Base-by-base conservation (phyloP, 2,888 invertebrate genomes). In the Pycnomerus fuliginosus region DNA sequence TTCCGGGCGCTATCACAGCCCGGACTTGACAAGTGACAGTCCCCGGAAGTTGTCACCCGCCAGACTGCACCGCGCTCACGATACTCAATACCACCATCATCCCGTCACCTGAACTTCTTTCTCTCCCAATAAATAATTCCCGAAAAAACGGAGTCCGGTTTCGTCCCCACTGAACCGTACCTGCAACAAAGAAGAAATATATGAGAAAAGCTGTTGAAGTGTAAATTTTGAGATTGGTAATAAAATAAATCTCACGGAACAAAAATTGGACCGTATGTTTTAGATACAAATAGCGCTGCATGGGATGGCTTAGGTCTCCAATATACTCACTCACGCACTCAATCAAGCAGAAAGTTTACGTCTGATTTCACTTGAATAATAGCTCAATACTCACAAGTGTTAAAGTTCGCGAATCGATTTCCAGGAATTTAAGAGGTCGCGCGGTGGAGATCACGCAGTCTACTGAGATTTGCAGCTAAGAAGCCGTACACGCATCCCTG, bases 291-390 rank as follows among this genome's bases (percentile, higher is more conserved):
- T 48, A 41, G 44, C 41, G 41, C 32, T 30, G 44, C 31, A 32
- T 35, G 28, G 44, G 40, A 36, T 44, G 39, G 43, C 31, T 46
- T 48, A 35, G 50, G 48, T 16, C 16, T 53, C 57, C 55, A 59
- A 56, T 59, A 57, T 52, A 58, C 53, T 58, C 60, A 65, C 64
- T 65, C 64, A 64, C 62, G 61, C 64, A 65, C 57, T 60, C 64
- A 58, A 62, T 68, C 68, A 64, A 61, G 64, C 65, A 62, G 65
- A 67, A 68, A 65, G 55, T 68, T 65, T 60, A 67, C 69, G 69
- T 67, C 57, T 65, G 68, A 68, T 66, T 69, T 67, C 66, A 63
- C 64, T 62, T 66, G 67, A 67, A 67, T 64, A 67, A 67, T 67
- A 61, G 65, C 61, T 64, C 62, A 62, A 65, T 64, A 65, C 62